phyloP scores from a whole-genome alignment of 2,888 invertebrate species.

The Parasteatoda lunata region DNA sequence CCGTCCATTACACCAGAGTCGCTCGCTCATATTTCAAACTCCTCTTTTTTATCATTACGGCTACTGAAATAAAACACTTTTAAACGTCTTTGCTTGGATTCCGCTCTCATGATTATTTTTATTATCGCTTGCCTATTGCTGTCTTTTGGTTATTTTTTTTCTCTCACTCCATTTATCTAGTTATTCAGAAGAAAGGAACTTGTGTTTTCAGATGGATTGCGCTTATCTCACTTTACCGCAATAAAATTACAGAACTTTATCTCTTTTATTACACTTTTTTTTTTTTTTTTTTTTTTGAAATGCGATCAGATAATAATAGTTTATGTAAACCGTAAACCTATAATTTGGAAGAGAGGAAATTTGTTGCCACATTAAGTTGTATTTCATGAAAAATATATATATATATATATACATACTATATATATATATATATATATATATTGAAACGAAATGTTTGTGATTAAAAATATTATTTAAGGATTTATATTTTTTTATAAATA shows the following conservation, averaged over 20 bases:
- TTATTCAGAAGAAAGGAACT: conserved; percentile 61
- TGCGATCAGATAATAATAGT: too few species aligned
- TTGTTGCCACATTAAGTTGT: too few species aligned
- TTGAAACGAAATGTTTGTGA: too few species aligned
- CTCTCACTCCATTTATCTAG: conserved; percentile 54
- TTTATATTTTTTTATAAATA: too few species aligned
- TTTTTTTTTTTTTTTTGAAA: background rate
- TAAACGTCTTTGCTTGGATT: background rate
- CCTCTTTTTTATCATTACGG: conserved; percentile 65
- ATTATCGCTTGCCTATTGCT: conserved; percentile 60
- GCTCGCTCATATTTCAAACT: conserved; percentile 66
- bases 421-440: too few species aligned
- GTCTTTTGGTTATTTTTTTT: conserved; percentile 46
- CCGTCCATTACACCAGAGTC: conserved; percentile 62
- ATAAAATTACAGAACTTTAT: conserved; percentile 61
- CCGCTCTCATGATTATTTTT: conserved; percentile 52
- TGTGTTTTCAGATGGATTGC: conserved; percentile 56
- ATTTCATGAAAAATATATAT: too few species aligned
- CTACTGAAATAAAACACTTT: conserved; percentile 68
- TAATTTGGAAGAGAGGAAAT: too few species aligned
- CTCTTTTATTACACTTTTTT: conserved; percentile 13
- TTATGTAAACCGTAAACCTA: too few species aligned
- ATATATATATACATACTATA: too few species aligned
- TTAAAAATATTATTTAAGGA: too few species aligned
- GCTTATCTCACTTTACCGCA: conserved; percentile 61